Evolutionary conservation across 2,113 vertebrate species (phyloP), one percentile per base, ranked within the genome.

Genomic region (Tricholaema leucomelas): DNA sequence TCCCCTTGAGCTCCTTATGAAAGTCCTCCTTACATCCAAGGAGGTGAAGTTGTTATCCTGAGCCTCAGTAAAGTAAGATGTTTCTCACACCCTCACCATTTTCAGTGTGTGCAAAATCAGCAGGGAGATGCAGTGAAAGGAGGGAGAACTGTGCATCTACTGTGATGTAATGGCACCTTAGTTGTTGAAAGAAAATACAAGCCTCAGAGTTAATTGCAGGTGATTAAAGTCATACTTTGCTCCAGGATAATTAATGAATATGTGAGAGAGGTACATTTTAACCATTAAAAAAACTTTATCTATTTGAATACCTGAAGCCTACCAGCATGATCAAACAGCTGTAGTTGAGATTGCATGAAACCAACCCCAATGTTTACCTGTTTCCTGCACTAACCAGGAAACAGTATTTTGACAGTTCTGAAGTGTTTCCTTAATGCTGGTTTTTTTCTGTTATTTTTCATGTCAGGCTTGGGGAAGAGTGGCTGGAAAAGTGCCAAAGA

Each of bases 231-330:
- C 58, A 19, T 15, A 36, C 50, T 92, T 76, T 85, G 61, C 83
- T 92, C 69, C 75, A 48, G 21, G 19, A 48, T 80, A 69, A 85
- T 94, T 95, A 96, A 77, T 92, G 95, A 90, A 65, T 70, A 40
- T 64, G 42, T 8, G 10, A 48, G 42, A 87, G 46, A 78, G 58
- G 63, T 80, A 84, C 8, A 31, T 70, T 90, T 90, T 64, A 55
- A 70, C 69, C 55, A 71, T 73, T 84, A 79, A 91, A 85, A 91
- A 85, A 72, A 74, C 38, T 64, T 23, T 31, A 48, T 63, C 11
- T 89, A 19, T 88, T 52, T 33, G 56, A 91, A 87, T 79, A 70
- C 54, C 87, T 94, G 54, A 93, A 90, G 78, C 38, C 30, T 71
- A 65, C 58, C 38, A 65, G 7, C 60, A 44, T 50, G 56, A 88